Percentiles rank a stretch among this genome's conserved stretches.
Conservation (phyloP, 2,888 invertebrate genomes). For the Tortrix viridana region DNA sequence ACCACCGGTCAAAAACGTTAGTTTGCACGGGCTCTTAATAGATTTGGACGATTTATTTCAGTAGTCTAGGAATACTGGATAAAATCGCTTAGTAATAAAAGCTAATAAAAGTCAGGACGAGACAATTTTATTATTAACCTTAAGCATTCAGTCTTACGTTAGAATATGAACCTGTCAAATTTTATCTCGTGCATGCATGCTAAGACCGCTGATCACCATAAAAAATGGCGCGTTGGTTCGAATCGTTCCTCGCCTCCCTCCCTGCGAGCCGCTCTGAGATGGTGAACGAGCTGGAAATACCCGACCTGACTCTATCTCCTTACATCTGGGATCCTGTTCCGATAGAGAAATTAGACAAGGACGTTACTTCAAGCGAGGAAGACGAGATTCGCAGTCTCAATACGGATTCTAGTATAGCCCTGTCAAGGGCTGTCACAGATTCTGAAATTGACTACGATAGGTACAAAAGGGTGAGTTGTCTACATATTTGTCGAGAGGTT, state of each 20-base stretch:
- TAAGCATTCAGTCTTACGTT: no score
- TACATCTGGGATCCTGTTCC: slow-evolving; percentile 64
- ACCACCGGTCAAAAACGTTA: no score
- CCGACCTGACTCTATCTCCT: slow-evolving; percentile 61
- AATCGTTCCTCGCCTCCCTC: slow-evolving; percentile 59
- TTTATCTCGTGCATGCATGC: no score
- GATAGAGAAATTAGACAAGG: slow-evolving; percentile 27
- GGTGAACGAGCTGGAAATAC: slow-evolving; percentile 68
- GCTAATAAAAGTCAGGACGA: no score
- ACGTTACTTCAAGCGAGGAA: slow-evolving; percentile 58
- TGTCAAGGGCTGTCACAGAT: slow-evolving; percentile 75
- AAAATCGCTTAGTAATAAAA: no score
- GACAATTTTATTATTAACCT: no score
- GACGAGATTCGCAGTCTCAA: slow-evolving; percentile 52
- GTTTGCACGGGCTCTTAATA: no score
- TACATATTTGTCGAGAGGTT: no score
- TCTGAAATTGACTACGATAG: slow-evolving; percentile 73
- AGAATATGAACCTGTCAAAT: no score
- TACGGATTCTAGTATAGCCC: slow-evolving; percentile 64
- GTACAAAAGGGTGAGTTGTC: slow-evolving; percentile 60
- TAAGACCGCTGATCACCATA: no score
- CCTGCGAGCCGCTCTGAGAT: slow-evolving; percentile 65
- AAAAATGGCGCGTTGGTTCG: slow-evolving; percentile 63
- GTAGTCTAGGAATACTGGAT: no score
- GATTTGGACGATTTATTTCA: no score